Evolutionary conservation across 2,888 invertebrate genomes (phyloP), one percentile per base, ranked within the genome.

Genomic region (Lepidochrysops patricia): DNA sequence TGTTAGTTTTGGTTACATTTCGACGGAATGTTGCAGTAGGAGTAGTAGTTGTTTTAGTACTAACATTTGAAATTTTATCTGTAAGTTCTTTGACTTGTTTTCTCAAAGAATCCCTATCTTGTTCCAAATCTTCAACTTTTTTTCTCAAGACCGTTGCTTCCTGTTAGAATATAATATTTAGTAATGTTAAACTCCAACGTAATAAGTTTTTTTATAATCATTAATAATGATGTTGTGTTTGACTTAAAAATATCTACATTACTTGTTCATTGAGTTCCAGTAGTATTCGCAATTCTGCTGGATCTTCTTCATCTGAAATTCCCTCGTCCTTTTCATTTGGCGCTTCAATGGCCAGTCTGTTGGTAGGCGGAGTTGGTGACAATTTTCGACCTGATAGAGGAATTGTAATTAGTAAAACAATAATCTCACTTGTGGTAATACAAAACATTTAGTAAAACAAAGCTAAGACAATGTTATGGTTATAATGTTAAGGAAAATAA

Each of bases 221-320:
- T n/a, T n/a, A n/a, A n/a, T n/a, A n/a, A n/a, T n/a, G n/a, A n/a
- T n/a, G n/a, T n/a, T n/a, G n/a, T n/a, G n/a, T n/a, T n/a, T n/a
- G n/a, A n/a, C n/a, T n/a, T n/a, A n/a, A 19, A 27, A 43, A 32
- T 9, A 5, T 23, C 6, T n/a, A 48, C 29, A 60, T 59, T 79
- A 91, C 92, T 89, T 96, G 96, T 82, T 97, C 97, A 75, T 95
- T 95, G 56, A 97, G 90, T 80, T 97, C 97, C 58, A 98, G 86
- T 67, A 97, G 93, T 43, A 97, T 90, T 72, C 96, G 93, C 62
- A 97, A 82, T 79, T 97, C 97, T 19, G 95, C 92, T 12, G 94
- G 93, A 81, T 96, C 95, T 70, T 96, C 96, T 72, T 94, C 93
- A 72, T 94, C 94, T 6, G 94, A 93, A 65, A 92, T 93, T 58